These are phyloP conservation scores for Ferrisia virgata DNA, from an alignment of 2,888 invertebrate genomes.

Conservation along the genomic window DNA sequence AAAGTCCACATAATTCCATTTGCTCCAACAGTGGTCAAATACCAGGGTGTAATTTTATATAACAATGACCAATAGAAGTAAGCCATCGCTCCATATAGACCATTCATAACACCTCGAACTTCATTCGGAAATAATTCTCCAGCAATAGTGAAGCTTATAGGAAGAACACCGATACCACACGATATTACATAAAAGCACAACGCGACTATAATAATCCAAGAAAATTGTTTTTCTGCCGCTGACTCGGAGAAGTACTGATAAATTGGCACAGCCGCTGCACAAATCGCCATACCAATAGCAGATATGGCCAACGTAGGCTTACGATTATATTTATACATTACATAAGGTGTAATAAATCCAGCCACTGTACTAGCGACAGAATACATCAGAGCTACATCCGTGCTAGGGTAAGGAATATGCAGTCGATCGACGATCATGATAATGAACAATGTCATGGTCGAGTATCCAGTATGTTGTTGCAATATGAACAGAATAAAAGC, in stretches of 20 bases:
- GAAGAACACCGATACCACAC: background rate
- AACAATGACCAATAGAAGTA: background rate
- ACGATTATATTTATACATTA: background rate
- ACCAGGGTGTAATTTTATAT: background rate
- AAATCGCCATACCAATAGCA: background rate
- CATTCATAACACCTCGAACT: conserved; percentile 32
- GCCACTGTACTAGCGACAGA: background rate
- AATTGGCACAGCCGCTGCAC: background rate
- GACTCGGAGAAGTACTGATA: background rate
- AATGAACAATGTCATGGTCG: background rate
- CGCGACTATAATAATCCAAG: background rate
- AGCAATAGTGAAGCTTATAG: background rate
- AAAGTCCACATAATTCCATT: background rate
- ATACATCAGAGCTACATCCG: background rate
- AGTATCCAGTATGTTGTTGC: background rate
- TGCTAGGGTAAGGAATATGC: background rate
- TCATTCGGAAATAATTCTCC: conserved; percentile 30
- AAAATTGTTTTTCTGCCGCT: background rate
- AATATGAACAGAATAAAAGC: background rate
- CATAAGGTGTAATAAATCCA: background rate
- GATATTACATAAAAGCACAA: background rate
- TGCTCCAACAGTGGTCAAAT: background rate
- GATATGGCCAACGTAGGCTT: background rate
- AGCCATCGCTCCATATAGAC: background rate
- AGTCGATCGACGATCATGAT: background rate